These are phyloP conservation scores for Melangyna quadrimaculata DNA, from an alignment of 2,888 invertebrate genomes.

Conservation along the genomic window DNA sequence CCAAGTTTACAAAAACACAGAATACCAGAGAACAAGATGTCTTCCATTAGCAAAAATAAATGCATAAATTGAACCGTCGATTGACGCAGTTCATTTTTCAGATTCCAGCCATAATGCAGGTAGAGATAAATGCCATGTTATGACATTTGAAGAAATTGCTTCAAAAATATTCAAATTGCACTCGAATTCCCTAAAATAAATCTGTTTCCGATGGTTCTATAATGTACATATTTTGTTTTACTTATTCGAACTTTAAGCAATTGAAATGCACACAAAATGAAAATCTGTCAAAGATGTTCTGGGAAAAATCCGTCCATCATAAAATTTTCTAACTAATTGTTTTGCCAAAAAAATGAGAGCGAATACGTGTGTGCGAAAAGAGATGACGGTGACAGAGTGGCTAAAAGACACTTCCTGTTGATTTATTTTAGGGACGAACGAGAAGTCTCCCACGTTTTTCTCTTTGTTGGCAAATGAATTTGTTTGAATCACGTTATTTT, in stretches of 20 bases:
- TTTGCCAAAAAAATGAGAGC: conserved; percentile 41
- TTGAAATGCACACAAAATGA: conserved; percentile 33
- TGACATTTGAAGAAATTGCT: conserved; percentile 39
- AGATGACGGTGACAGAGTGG: conserved; percentile 41
- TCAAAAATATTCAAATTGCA: not conserved
- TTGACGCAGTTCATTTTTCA: conserved; percentile 55
- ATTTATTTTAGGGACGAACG: conserved; percentile 50
- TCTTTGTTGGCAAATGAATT: conserved; percentile 32
- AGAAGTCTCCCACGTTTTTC: conserved; percentile 38
- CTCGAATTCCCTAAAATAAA: conserved; percentile 45
- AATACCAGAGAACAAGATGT: not conserved
- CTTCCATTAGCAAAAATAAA: conserved; percentile 31
- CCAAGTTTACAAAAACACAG: conserved; percentile 28
- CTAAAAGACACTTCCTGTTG: conserved; percentile 61
- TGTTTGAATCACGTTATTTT: conserved; percentile 15
- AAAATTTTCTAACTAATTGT: conserved; percentile 29
- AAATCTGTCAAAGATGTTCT: conserved; percentile 35
- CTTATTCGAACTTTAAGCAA: not conserved
- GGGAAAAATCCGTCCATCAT: conserved; percentile 48
- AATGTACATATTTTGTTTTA: not conserved
- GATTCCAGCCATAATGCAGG: no score
- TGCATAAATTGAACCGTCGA: conserved; percentile 42
- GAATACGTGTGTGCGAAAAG: conserved; percentile 12
- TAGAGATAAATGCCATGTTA: no score
- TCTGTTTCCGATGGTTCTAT: not conserved